These are phyloP conservation scores for Hepsetus odoe DNA, from an alignment of 2,113 vertebrate genomes.

Conservation along the genomic window DNA sequence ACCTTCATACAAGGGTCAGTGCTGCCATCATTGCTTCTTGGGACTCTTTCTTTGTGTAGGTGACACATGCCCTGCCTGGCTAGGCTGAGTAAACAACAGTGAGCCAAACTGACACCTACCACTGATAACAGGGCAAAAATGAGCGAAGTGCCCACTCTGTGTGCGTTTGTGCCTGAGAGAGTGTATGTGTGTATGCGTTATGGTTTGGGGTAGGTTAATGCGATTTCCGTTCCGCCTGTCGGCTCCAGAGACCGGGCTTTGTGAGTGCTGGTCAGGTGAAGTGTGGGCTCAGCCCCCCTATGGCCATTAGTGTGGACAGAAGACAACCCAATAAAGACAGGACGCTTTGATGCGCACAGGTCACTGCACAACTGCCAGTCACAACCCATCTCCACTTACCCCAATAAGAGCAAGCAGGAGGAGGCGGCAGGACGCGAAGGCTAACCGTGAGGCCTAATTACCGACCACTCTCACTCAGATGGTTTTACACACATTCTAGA, in stretches of 20 bases:
- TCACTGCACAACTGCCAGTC: constrained; percentile 80
- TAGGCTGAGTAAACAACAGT: constrained; percentile 70
- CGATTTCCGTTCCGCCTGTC: constrained; percentile 80
- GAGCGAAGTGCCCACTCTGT: constrained; percentile 59
- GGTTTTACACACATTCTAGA: constrained; percentile 52
- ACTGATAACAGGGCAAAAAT: constrained; percentile 67
- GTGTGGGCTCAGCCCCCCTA: constrained; percentile 71
- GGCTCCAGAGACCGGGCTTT: constrained; percentile 72
- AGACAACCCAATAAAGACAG: constrained; percentile 77
- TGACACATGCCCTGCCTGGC: constrained; percentile 68
- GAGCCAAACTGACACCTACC: constrained; percentile 71
- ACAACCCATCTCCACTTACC: constrained; percentile 72
- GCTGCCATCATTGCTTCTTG: constrained; percentile 46
- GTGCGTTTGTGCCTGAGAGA: constrained; percentile 49
- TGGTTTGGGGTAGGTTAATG: constrained; percentile 75
- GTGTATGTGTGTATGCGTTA: constrained; percentile 64
- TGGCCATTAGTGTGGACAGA: constrained; percentile 80
- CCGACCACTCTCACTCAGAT: constrained; percentile 57
- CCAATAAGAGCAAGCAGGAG: constrained; percentile 60
- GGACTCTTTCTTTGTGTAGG: constrained; percentile 59
- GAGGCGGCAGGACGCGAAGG: constrained; percentile 58
- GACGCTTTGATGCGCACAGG: constrained; percentile 76
- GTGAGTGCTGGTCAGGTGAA: constrained; percentile 79
- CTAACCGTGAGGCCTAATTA: constrained; percentile 66
- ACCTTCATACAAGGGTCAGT: not conserved